Conservation (phyloP, 2,113 vertebrate genomes). For the Cynoglossus semilaevis region DNA sequence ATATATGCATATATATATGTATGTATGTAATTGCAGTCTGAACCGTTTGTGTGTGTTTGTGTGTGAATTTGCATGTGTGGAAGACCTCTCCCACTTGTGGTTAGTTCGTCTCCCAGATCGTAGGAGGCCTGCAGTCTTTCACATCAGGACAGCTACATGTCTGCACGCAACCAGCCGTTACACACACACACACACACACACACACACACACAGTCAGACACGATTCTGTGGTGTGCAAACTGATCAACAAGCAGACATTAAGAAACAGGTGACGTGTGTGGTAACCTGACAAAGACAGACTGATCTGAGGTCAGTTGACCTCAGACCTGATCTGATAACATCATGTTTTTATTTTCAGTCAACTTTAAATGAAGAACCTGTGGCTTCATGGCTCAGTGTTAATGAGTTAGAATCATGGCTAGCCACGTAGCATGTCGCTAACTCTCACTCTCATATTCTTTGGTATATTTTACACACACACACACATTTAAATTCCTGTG, state of each 20-base stretch:
- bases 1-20: too few species aligned
- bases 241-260: constrained; percentile 22
- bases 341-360: neutral
- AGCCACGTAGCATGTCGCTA: too few species aligned
- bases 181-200: constrained; percentile 6
- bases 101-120: constrained; percentile 60
- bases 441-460: too few species aligned
- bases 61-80: neutral
- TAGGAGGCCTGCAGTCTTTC: constrained; percentile 70
- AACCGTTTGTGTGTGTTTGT: neutral
- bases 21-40: neutral
- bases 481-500: too few species aligned
- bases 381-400: too few species aligned
- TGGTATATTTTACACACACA: too few species aligned
- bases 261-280: neutral
- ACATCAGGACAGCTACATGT: constrained; percentile 41
- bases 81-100: constrained; percentile 71
- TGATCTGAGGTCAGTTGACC: constrained; percentile 8
- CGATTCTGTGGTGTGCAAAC: constrained; percentile 5
- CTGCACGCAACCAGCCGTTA: constrained; percentile 39
- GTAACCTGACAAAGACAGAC: neutral
- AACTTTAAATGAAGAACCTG: neutral
- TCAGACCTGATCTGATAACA: constrained; percentile 28
- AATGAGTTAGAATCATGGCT: too few species aligned
- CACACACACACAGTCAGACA: neutral